Conservation (phyloP, 2,797 vertebrate genomes). For the Argya squamiceps region DNA sequence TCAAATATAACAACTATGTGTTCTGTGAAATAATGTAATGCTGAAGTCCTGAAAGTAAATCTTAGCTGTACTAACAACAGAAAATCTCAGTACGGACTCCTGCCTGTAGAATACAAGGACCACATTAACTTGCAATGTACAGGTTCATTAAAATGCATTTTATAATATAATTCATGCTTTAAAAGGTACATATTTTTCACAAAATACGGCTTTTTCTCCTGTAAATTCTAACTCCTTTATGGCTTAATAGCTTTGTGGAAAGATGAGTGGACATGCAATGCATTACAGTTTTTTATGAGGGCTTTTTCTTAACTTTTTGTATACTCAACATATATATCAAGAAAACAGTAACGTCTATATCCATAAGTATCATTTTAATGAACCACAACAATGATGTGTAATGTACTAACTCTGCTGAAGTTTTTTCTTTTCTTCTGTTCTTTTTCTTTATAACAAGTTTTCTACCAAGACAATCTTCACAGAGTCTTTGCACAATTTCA, state of each 20-base stretch:
- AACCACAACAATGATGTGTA: neutral
- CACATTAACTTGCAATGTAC: neutral
- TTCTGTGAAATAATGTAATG: neutral
- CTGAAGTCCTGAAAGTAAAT: neutral
- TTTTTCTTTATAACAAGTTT: neutral
- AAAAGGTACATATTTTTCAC: neutral
- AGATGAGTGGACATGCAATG: neutral
- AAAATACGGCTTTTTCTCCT: neutral
- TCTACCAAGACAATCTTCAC: neutral
- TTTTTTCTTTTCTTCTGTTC: neutral
- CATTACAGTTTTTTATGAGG: neutral
- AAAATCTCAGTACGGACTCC: neutral
- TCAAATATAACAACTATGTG: neutral
- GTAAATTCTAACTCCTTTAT: neutral
- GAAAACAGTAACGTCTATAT: neutral
- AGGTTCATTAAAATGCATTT: neutral
- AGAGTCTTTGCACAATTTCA: neutral
- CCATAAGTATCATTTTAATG: neutral
- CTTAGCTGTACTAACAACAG: neutral
- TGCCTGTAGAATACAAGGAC: neutral
- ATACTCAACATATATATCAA: neutral
- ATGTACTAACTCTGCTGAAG: neutral
- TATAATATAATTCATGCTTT: neutral
- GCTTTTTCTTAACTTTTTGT: neutral
- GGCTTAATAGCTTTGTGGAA: neutral